Base-by-base conservation (phyloP, 2,113 vertebrate genomes). In the Trematomus loennbergii region DNA sequence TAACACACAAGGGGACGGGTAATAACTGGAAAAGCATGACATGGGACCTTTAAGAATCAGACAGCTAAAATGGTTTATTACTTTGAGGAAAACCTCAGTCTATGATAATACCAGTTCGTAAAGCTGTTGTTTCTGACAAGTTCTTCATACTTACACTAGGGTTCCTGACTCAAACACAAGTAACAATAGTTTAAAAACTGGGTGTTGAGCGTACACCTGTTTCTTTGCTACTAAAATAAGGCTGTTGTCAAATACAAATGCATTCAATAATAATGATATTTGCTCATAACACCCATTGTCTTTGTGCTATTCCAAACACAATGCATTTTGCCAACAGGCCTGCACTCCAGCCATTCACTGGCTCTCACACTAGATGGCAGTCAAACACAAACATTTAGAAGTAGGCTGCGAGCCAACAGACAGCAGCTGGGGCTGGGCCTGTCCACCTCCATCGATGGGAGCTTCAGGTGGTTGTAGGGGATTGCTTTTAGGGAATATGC, bases 321-420 rank as follows among this genome's bases (percentile, higher is more conserved):
- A 20, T 40, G 16, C 10, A 53, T 33, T 6, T 46, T 54, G 3
- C 12, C 2, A 9, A 4, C 18, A 3, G 22, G 16, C 49, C 3
- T 18, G 9, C 45, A 3, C 29, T 22, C 48, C 65, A 43, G 16
- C 48, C 17, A 50, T 12, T 17, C 70, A 70, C 17, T 79, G 79
- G 0, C 64, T 69, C 48, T n/a, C 46, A 16, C 92, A 91, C 88
- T 88, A 93, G 92, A 80, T 91, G 92, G 89, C 88, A 91, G 82
- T 84, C 80, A 88, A 83, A 84, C 72, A 84, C 46, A 77, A 88
- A 73, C 57, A 75, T 78, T 78, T n/a, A 57, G 63, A 29, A 2
- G 25, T 18, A 1, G 36, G 36, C 36, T 45, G 16, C 7, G 22
- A 16, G 8, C 20, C 33, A n/a, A 12, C 52, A 18, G 18, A 49